phyloP scores from a whole-genome alignment of 2,797 vertebrate species.

The Coranthus polyacanthus region DNA sequence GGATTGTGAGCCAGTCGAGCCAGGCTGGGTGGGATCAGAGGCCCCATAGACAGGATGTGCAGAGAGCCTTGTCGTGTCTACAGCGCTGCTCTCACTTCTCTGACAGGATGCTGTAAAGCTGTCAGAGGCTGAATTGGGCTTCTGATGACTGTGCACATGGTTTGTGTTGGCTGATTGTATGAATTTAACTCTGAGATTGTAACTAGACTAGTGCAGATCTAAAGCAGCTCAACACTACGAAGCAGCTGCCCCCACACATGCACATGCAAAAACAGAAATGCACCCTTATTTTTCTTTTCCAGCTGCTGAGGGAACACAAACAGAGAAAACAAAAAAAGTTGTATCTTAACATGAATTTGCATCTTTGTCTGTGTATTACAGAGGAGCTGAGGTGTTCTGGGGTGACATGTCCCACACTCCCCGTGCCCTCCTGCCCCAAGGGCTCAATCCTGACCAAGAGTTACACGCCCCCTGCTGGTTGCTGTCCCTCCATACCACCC shows the following conservation, averaged over 20 bases:
- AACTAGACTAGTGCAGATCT: slow-evolving; percentile 57
- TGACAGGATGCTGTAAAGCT: slow-evolving; percentile 73
- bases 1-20: slow-evolving; percentile 54
- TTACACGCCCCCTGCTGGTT: slow-evolving; percentile 81
- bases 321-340: background rate
- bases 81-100: slow-evolving; percentile 42
- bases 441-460: slow-evolving; percentile 82
- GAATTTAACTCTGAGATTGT: slow-evolving; percentile 47
- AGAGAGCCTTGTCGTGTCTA: slow-evolving; percentile 53
- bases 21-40: slow-evolving; percentile 61
- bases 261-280: slow-evolving; percentile 21
- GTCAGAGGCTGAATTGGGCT: slow-evolving; percentile 48
- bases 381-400: slow-evolving; percentile 82
- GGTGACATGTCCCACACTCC: slow-evolving; percentile 75
- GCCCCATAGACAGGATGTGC: slow-evolving; percentile 59
- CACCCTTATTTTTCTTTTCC: background rate
- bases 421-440: slow-evolving; percentile 78
- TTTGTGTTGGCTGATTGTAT: slow-evolving; percentile 62
- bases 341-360: background rate
- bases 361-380: slow-evolving; percentile 69
- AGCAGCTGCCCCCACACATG: slow-evolving; percentile 16
- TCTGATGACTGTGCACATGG: slow-evolving; percentile 57
- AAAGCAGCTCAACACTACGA: slow-evolving; percentile 30
- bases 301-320: no score
- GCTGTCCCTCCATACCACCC: slow-evolving; percentile 81